Percentiles rank a stretch among this genome's conserved stretches.
Evolutionary conservation across 92 coral and sea anemone genomes (phyloP).

Genomic region (Zoanthus gigantus): DNA sequence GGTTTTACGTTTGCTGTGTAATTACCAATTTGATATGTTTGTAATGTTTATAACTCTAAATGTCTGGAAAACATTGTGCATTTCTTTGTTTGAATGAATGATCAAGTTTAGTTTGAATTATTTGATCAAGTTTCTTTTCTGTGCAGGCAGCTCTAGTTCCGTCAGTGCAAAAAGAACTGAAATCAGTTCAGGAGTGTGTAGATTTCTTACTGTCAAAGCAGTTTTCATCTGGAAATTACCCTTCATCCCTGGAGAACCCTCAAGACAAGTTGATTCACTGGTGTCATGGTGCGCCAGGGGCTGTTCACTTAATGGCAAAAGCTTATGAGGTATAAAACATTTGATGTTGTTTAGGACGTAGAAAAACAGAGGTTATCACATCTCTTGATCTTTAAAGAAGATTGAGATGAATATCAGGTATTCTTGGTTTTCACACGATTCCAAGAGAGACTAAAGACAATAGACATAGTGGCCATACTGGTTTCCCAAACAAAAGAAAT

Average conservation of each 20-base stretch:
- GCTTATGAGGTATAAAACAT: constrained; percentile 78
- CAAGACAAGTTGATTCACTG: constrained; percentile 90
- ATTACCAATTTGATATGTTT: background rate
- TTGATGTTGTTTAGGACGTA: background rate
- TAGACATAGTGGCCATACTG: too few species aligned
- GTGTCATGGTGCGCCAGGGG: constrained; percentile 99
- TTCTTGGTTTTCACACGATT: too few species aligned
- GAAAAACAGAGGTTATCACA: too few species aligned
- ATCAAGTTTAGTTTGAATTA: background rate
- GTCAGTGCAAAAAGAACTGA: constrained; percentile 75
- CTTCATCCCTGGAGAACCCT: constrained; percentile 86
- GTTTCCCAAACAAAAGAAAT: too few species aligned
- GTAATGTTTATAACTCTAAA: too few species aligned
- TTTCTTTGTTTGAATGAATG: background rate
- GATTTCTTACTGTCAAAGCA: constrained; percentile 88
- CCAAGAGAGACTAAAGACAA: too few species aligned
- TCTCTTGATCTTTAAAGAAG: too few species aligned
- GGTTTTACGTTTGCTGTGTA: background rate
- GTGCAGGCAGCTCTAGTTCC: constrained; percentile 64
- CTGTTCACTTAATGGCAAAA: constrained; percentile 86
- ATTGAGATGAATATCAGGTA: too few species aligned
- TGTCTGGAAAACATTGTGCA: too few species aligned
- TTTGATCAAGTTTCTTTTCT: background rate
- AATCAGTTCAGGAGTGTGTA: constrained; percentile 75
- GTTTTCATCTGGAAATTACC: constrained; percentile 93